Evolutionary conservation across 2,113 vertebrate species (phyloP).

Genomic region (Takifugu bimaculatus): DNA sequence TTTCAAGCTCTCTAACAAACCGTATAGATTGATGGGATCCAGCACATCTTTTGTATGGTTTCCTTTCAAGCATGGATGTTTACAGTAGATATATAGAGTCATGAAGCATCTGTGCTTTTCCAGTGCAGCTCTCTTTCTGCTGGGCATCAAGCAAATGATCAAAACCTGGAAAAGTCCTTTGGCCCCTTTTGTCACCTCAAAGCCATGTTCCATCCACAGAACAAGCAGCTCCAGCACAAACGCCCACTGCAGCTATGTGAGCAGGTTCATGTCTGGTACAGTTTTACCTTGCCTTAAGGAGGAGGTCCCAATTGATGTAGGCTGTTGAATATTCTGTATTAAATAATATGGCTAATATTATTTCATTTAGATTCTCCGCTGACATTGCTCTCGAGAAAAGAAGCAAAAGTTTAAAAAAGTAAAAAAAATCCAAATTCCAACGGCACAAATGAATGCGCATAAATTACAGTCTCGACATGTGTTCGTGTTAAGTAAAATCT

Average conservation of each 20-base stretch:
- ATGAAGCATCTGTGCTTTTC: not conserved
- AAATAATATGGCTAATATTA: not conserved
- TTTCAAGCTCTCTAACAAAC: conserved; percentile 51
- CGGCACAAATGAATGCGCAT: conserved; percentile 7
- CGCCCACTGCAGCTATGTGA: conserved; percentile 21
- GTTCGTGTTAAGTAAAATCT: conserved; percentile 1
- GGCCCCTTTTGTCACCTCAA: conserved; percentile 51
- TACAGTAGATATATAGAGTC: conserved; percentile 8
- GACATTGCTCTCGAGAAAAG: not conserved
- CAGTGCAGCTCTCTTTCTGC: conserved; percentile 2
- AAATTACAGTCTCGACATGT: conserved; percentile 3
- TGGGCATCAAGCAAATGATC: conserved; percentile 39
- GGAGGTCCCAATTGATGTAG: too few relatives aligned
- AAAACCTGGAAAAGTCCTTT: conserved; percentile 43
- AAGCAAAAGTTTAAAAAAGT: not conserved
- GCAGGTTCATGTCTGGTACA: conserved; percentile 18
- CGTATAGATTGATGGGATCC: conserved; percentile 47
- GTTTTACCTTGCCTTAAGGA: not conserved
- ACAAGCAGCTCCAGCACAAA: conserved; percentile 42
- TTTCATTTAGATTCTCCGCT: not conserved
- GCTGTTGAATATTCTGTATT: too few relatives aligned
- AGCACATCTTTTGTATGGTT: conserved; percentile 31
- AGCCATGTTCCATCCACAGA: conserved; percentile 8
- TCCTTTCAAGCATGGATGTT: conserved; percentile 20
- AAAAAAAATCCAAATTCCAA: not conserved